Percentiles rank a stretch among this genome's conserved stretches.
Evolutionary conservation across 1,140 invertebrate genomes (phyloP).

Genomic region (Antheraea mylitta): DNA sequence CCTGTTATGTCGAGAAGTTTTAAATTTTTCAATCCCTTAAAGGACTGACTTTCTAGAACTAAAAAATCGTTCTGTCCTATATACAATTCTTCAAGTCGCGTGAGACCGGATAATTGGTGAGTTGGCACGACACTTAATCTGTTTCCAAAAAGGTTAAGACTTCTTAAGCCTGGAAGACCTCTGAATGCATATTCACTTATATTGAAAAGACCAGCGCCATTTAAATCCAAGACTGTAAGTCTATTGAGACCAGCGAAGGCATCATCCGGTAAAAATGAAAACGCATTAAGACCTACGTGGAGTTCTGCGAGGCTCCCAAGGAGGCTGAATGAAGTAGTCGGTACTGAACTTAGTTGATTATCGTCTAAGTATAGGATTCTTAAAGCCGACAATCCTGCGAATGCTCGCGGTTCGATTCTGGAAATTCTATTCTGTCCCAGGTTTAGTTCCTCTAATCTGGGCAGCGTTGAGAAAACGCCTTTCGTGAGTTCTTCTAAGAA

Average conservation of each 20-base stretch:
- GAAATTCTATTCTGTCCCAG: slow-evolving; percentile 92
- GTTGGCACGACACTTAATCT: slow-evolving; percentile 87
- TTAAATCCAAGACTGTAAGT: slow-evolving; percentile 87
- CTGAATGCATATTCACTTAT: slow-evolving; percentile 87
- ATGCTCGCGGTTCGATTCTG: slow-evolving; percentile 87
- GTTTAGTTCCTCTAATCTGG: slow-evolving; percentile 90
- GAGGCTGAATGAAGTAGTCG: slow-evolving; percentile 84
- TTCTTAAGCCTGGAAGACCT: slow-evolving; percentile 86
- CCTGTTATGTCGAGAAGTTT: slow-evolving; percentile 88
- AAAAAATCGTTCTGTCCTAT: slow-evolving; percentile 91
- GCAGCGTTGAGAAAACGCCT: slow-evolving; percentile 86
- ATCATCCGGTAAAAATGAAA: slow-evolving; percentile 85
- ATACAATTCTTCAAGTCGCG: slow-evolving; percentile 87
- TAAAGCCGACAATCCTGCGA: slow-evolving; percentile 87
- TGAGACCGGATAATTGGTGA: slow-evolving; percentile 83
- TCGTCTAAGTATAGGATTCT: slow-evolving; percentile 91
- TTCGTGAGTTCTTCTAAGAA: slow-evolving; percentile 88
- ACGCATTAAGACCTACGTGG: slow-evolving; percentile 90
- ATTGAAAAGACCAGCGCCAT: slow-evolving; percentile 87
- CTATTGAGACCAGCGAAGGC: slow-evolving; percentile 87
- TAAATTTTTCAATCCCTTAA: slow-evolving; percentile 87
- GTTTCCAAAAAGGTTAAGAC: slow-evolving; percentile 89
- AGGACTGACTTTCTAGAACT: slow-evolving; percentile 83
- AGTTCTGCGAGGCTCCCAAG: slow-evolving; percentile 89
- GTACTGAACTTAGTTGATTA: slow-evolving; percentile 88